Conservation (phyloP, 1,140 invertebrate species). For the Dreissena rostriformis region DNA sequence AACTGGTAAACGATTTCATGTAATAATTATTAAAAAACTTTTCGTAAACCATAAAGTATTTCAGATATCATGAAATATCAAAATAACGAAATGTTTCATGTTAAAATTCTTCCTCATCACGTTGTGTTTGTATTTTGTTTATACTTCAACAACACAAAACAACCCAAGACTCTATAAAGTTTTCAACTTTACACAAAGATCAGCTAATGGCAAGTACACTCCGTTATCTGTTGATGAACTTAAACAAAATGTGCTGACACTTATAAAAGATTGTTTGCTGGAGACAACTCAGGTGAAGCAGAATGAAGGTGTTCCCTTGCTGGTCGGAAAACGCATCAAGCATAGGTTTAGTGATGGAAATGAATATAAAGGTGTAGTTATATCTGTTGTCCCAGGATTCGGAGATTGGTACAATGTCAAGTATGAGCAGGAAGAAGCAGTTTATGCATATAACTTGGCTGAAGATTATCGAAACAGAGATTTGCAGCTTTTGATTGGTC, state of each 20-base stretch:
- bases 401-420: conserved; percentile 29
- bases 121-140: too few species aligned
- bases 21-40: too few species aligned
- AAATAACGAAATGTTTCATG: too few species aligned
- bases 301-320: conserved; percentile 7
- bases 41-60: too few species aligned
- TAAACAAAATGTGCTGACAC: conserved; percentile 21
- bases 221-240: conserved; percentile 1
- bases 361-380: conserved; percentile 28
- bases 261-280: conserved; percentile 11
- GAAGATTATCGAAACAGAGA: conserved; percentile 28
- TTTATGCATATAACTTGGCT: conserved; percentile 12
- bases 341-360: conserved; percentile 26
- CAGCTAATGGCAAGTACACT: background rate
- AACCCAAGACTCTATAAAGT: conserved; percentile 27
- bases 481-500: conserved; percentile 7
- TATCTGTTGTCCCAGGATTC: conserved; percentile 39
- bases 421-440: conserved; percentile 14
- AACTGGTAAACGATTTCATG: too few species aligned
- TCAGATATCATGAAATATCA: too few species aligned
- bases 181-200: conserved; percentile 21
- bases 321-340: conserved; percentile 32
- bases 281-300: conserved; percentile 9
- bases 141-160: too few species aligned
- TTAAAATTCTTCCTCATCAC: too few species aligned